Percentiles rank a stretch among this genome's conserved stretches.
These are phyloP conservation scores for Ypsolopha scabrella DNA, from an alignment of 2,888 invertebrate species.

Conservation along the genomic window DNA sequence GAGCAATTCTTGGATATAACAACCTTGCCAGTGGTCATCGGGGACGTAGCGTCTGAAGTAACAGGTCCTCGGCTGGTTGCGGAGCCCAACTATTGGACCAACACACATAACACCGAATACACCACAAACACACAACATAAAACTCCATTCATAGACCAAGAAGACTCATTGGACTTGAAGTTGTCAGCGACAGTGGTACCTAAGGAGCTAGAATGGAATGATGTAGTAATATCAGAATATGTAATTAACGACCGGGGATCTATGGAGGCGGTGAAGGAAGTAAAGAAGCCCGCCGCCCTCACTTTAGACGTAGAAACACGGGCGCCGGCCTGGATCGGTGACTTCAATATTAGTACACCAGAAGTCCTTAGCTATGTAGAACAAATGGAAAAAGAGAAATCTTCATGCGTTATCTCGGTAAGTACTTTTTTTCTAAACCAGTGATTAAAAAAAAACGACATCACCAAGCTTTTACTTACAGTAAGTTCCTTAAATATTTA, in stretches of 20 bases:
- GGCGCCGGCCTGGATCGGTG: slow-evolving; percentile 29
- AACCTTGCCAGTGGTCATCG: slow-evolving; percentile 50
- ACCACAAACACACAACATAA: slow-evolving; percentile 33
- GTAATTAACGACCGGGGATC: slow-evolving; percentile 27
- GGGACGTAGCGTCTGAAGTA: slow-evolving; percentile 16
- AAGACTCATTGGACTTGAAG: slow-evolving; percentile 50
- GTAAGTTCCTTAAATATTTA: neutral
- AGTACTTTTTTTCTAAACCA: slow-evolving; percentile 12
- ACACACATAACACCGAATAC: slow-evolving; percentile 29
- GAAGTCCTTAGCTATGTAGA: slow-evolving; percentile 57
- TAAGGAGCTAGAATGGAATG: slow-evolving; percentile 41
- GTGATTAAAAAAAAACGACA: neutral
- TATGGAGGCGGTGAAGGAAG: slow-evolving; percentile 14
- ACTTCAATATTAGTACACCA: slow-evolving; percentile 49
- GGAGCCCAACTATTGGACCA: slow-evolving; percentile 27
- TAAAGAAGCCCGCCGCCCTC: slow-evolving; percentile 17
- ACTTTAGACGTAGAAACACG: slow-evolving; percentile 38
- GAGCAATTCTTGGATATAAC: slow-evolving; percentile 48
- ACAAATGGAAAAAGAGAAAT: slow-evolving; percentile 54
- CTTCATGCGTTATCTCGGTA: slow-evolving; percentile 29
- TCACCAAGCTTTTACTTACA: neutral
- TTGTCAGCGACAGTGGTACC: slow-evolving; percentile 39
- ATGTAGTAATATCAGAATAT: slow-evolving; percentile 31
- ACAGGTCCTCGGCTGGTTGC: slow-evolving; percentile 1
- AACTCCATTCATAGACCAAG: slow-evolving; percentile 51